Evolutionary conservation across 2,888 invertebrate species (phyloP), one percentile per base, ranked within the genome.

Genomic region (Dryomyza anilis): DNA sequence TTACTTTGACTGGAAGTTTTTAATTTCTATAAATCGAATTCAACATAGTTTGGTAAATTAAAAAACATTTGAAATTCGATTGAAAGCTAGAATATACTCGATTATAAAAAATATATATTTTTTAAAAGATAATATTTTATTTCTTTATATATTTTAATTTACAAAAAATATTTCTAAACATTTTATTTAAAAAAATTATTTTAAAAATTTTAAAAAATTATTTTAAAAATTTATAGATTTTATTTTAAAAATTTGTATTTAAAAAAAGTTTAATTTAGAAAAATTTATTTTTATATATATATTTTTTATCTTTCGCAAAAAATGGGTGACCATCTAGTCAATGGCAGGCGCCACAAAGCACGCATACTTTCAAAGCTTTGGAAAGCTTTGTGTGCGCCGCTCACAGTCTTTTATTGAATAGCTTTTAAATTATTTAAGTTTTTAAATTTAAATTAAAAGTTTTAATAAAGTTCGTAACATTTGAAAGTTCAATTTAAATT

Each of bases 321-420:
- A 59, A 46, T 59, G 59, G 59, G 59, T 59, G 48, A 48, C 27
- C 46, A 46, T 59, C 59, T 59, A 59, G 59, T 59, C 59, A 33
- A 23, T 12, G 14, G 33, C 33, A 46, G 23, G n/a, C 12, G 33
- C 36, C 46, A 30, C 29, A 19, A 45, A 30, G 16, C 39, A 23
- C 23, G 36, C 21, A 39, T 25, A 29, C 29, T 3, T 23, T 29
- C 46, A n/a, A 48, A 53, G 56, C 43, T 25, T 43, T 7, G n/a
- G 23, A 27, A 43, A 7, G 56, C 36, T 14, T 16, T 25, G 23
- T 25, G 52, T n/a, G 23, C n/a, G 39, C 23, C 23, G 56, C 56
- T n/a, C 23, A 27, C 36, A 19, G 19, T 36, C 12, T 36, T 55
- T 30, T 43, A 59, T 59, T 33, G 46, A 33, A 19, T 48, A 33